These are phyloP conservation scores for Thelaira solivaga DNA, from an alignment of 2,888 invertebrate species.

Conservation along the genomic window DNA sequence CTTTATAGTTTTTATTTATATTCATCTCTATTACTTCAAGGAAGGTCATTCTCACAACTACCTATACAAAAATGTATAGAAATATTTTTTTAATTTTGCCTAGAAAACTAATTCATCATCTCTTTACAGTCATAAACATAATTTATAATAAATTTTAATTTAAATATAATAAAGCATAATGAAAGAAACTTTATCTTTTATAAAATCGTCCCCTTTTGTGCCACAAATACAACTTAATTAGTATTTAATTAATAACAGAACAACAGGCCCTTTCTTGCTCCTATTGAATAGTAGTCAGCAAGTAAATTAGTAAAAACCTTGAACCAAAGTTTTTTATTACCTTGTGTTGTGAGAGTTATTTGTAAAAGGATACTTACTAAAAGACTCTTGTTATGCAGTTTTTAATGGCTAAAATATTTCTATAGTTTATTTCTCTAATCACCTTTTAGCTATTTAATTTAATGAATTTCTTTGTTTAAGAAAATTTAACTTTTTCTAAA, in stretches of 20 bases:
- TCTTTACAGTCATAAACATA: background rate
- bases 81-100: background rate
- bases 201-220: conserved; percentile 24
- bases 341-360: background rate
- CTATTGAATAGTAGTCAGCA: background rate
- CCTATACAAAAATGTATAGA: background rate
- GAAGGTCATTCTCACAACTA: conserved; percentile 33
- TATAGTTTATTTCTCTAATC: too few species aligned
- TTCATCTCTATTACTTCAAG: background rate
- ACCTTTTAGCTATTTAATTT: too few species aligned
- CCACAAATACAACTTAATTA: conserved; percentile 35
- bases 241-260: conserved; percentile 32
- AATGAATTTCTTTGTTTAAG: too few species aligned
- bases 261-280: background rate
- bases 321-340: background rate
- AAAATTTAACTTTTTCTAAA: too few species aligned
- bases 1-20: background rate
- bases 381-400: background rate
- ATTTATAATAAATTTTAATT: conserved; percentile 24
- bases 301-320: background rate
- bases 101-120: conserved; percentile 11
- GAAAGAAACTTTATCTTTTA: background rate
- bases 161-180: conserved; percentile 8
- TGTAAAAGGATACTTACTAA: background rate
- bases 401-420: too few species aligned